Evolutionary conservation across 2,888 invertebrate genomes (phyloP), one percentile per base, ranked within the genome.

Genomic region (Oligia strigilis): DNA sequence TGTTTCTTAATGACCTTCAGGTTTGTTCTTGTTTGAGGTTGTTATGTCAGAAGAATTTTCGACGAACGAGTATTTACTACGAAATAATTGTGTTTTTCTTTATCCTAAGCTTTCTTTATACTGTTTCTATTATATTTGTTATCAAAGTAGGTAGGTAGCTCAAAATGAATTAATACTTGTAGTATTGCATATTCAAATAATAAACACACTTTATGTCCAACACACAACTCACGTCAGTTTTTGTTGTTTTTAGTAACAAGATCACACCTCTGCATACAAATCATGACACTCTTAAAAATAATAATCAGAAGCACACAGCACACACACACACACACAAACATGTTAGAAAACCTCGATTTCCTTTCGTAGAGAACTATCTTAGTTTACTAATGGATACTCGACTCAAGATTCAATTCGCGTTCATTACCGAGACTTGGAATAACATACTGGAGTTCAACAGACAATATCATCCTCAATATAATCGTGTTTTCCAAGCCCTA

Each of bases 401-500:
- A 76, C 58, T 81, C 71, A 58, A 78, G 87, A 82, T 76, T 82
- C 82, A 81, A 80, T 83, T 79, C 73, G 73, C 36, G 69, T 75
- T 78, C 75, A 73, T 75, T 81, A 78, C 71, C 17, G 67, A 72
- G 73, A 75, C 72, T 75, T 36, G 17, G 64, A 79, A 77, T 82
- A 84, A 84, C 77, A 88, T 72, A 81, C 79, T 83, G 79, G 75
- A 81, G 87, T 87, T 85, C 78, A 88, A 86, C 83, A 82, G 84
- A 89, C 82, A 85, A 88, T 90, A 90, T 88, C 79, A 89, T 86
- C 84, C 78, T 82, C 84, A 83, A 83, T 83, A 81, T 86, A 82
- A 86, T 80, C 86, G 72, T 83, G 87, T 87, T 90, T 89, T 85
- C 89, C 86, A 77, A 88, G 88, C 87, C 86, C 87, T 89, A 89